Conservation (phyloP, 1,140 invertebrate species). For the Drosophila saltans region DNA sequence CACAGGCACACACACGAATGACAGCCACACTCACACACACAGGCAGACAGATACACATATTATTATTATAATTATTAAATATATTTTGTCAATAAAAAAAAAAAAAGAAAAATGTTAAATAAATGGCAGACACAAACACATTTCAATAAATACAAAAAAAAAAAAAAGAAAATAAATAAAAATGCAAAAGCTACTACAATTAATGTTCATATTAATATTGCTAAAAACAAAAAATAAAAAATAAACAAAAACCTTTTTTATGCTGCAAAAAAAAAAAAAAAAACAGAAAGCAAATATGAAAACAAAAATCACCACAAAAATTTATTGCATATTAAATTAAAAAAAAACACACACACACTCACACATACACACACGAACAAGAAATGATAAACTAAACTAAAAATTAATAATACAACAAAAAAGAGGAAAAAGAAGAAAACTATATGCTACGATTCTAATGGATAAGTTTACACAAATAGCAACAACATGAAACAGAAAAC, state of each 20-base stretch:
- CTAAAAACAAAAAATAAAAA: slow-evolving; percentile 7
- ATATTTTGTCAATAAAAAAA: slow-evolving; percentile 36
- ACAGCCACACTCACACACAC: slow-evolving; percentile 43
- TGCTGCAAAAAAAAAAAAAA: slow-evolving; percentile 13
- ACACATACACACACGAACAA: not conserved
- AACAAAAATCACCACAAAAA: slow-evolving; percentile 24
- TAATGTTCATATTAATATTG: slow-evolving; percentile 20
- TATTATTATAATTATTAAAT: not conserved
- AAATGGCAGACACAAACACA: slow-evolving; percentile 11
- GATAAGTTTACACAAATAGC: slow-evolving; percentile 47
- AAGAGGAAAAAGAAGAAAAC: slow-evolving; percentile 5
- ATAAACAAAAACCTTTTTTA: slow-evolving; percentile 14
- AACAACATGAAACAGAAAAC: slow-evolving; percentile 13
- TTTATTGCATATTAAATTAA: slow-evolving; percentile 18
- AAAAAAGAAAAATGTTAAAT: not conserved
- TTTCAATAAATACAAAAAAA: not conserved
- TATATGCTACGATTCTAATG: slow-evolving; percentile 70
- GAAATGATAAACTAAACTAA: slow-evolving; percentile 20
- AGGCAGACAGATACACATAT: slow-evolving; percentile 17
- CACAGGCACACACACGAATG: no score
- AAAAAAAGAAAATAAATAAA: not conserved
- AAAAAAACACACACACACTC: slow-evolving; percentile 12
- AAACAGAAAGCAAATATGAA: not conserved
- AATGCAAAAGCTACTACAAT: slow-evolving; percentile 15
- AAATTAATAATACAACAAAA: not conserved